Evolutionary conservation across 2,888 invertebrate species (phyloP), one percentile per base, ranked within the genome.

Genomic region (Drosophila kuntzei): DNA sequence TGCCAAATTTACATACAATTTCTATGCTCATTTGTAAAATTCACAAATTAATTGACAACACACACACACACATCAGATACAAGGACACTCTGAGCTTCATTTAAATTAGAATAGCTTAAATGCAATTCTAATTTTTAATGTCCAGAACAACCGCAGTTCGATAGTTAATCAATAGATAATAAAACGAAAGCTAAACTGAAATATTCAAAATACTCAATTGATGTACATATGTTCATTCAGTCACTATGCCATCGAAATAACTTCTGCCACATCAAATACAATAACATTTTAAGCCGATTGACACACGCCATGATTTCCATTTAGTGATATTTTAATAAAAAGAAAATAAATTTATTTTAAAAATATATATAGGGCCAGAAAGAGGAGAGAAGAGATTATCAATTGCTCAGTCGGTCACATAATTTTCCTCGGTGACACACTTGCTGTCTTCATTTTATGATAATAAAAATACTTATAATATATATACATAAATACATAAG

Each of bases 1-100:
- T 74, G 46, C 46, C 50, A 66, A 85, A 83, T 83, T 83, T 88
- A 82, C 88, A 88, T 82, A 58, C 65, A 73, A 76, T 73, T 79
- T 72, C 71, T 55, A 71, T 79, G 82, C 86, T 74, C 83, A 88
- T 85, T 87, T 85, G 83, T 71, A 57, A 79, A 82, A 88, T 86
- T 82, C 77, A 82, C 87, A 87, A 80, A 89, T 84, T 86, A 89
- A 89, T 87, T 80, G 83, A 54, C 39, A 57, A 62, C 58, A 61
- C 61, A 37, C 62, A 39, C 54, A 39, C 32, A 29, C 34, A 54
- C 55, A 37, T 57, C 39, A 14, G 51, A 47, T 58, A 50, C 41
- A 36, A 47, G 44, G 12, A 39, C 59, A 47, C 51, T 51, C 39
- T 16, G n/a, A 32, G 34, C 29, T 29, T 36, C 25, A 43, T 44